phyloP scores from a whole-genome alignment of 2,888 invertebrate genomes.

The Cyclophora albipunctata region DNA sequence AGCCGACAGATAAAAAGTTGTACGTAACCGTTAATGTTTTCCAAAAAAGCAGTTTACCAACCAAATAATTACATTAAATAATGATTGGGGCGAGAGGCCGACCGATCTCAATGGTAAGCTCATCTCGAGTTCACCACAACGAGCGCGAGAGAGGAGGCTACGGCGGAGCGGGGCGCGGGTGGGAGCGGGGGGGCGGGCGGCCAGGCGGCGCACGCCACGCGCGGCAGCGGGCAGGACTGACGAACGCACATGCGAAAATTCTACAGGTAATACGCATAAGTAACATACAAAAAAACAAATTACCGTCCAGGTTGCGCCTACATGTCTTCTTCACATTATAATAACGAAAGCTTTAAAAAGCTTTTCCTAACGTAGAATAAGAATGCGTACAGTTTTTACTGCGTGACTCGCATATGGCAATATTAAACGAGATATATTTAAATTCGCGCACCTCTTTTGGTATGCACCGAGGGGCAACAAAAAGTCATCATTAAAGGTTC shows the following conservation, averaged over 20 bases:
- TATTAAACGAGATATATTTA: slow-evolving; percentile 5
- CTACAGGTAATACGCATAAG: too few relatives aligned
- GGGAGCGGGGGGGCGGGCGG: slow-evolving; percentile 16
- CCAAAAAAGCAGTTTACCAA: slow-evolving; percentile 55
- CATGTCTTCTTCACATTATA: too few relatives aligned
- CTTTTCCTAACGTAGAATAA: not conserved
- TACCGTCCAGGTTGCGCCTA: too few relatives aligned
- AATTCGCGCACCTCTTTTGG: slow-evolving; percentile 30
- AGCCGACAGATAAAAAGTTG: slow-evolving; percentile 41
- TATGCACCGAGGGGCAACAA: slow-evolving; percentile 47
- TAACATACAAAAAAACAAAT: too few relatives aligned
- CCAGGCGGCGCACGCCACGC: slow-evolving; percentile 6
- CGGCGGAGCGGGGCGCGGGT: slow-evolving; percentile 18
- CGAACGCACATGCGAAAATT: too few relatives aligned
- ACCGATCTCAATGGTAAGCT: slow-evolving; percentile 44
- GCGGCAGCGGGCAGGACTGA: not conserved
- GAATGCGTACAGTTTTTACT: slow-evolving; percentile 2
- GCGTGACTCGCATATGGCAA: slow-evolving; percentile 5
- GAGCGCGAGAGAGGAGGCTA: slow-evolving; percentile 41
- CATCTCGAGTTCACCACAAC: slow-evolving; percentile 58
- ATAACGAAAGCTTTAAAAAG: too few relatives aligned
- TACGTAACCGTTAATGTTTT: slow-evolving; percentile 54
- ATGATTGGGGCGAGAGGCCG: slow-evolving; percentile 60
- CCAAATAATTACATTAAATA: slow-evolving; percentile 71
- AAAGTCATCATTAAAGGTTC: slow-evolving; percentile 71